Evolutionary conservation across 2,113 vertebrate species (phyloP), one percentile per base, ranked within the genome.

Genomic region (Hemiprocne comata): DNA sequence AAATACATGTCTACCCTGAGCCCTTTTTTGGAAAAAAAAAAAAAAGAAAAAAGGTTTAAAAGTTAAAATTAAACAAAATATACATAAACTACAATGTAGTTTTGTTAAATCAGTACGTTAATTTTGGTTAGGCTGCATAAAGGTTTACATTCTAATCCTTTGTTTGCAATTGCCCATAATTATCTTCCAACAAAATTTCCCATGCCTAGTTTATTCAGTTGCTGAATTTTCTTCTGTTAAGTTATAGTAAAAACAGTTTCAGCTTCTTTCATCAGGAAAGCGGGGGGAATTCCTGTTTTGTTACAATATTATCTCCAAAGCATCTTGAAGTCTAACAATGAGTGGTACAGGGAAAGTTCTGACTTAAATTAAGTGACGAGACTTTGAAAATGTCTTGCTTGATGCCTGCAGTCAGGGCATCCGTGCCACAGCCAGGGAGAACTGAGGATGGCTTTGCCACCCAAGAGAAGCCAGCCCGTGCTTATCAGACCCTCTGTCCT

Each of bases 101-200:
- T 83, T 77, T 40, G 66, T 51, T 76, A n/a, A 88, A 46, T 34
- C 42, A 21, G 18, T 42, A 85, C 83, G 28, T 11, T 74, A 13
- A 21, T 70, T 95, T 91, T 74, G 23, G 4, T 71, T 61, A 80
- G 36, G 12, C 34, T 80, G 50, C 17, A 9, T 66, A 62, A 62
- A 34, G 36, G 6, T 92, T 90, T 90, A 24, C 76, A 42, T 80
- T 85, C 36, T 86, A 77, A 65, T 66, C 26, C 33, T 8, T 51
- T 80, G 17, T 66, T 89, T 93, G 55, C 55, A 71, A 16, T 74
- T 88, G 46, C 40, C 42, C 33, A 7, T 70, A 77, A 51, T 70
- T 85, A 25, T 64, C 38, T 72, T 90, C 40, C 82, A 42, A 74
- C 31, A 92, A 88, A 94, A 83, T 60, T 90, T 90, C 76, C 83